Evolutionary conservation across 2,113 vertebrate species (phyloP).

Genomic region (Athene cunicularia): DNA sequence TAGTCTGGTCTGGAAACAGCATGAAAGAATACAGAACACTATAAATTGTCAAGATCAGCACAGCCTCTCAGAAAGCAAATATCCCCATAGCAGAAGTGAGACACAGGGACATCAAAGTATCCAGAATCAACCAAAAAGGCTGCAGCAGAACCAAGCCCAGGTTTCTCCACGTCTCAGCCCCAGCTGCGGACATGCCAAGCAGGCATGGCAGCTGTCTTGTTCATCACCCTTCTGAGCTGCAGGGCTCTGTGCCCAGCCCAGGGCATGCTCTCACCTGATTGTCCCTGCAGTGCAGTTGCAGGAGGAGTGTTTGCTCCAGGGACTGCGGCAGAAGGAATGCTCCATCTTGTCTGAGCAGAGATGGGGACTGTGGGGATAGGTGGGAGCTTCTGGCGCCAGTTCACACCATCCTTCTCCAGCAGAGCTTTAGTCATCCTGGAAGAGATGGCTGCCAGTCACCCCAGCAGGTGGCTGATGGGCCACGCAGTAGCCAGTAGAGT

Average conservation of each 20-base stretch:
- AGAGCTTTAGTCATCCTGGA: constrained; percentile 91
- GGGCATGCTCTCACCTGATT: not conserved
- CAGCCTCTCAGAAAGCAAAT: not conserved
- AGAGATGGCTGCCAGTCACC: not conserved
- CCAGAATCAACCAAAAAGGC: not conserved
- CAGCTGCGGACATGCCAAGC: not conserved
- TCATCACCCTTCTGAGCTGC: not conserved
- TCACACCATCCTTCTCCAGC: constrained; percentile 82
- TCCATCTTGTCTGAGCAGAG: constrained; percentile 80
- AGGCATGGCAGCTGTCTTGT: not conserved
- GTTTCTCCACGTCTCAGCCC: not conserved
- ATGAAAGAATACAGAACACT: not conserved
- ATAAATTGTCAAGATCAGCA: not conserved
- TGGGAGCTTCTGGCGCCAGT: constrained; percentile 91
- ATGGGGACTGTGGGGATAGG: constrained; percentile 86
- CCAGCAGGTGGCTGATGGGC: not conserved
- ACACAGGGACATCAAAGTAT: not conserved
- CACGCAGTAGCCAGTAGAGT: not conserved
- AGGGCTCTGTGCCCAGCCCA: not conserved
- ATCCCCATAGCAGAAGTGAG: not conserved
- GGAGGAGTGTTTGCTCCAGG: constrained; percentile 33
- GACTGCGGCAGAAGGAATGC: not conserved
- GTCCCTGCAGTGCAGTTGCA: not conserved
- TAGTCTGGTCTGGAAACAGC: constrained; percentile 55
- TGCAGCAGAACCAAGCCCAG: not conserved